Percentiles rank a stretch among this genome's conserved stretches.
Evolutionary conservation across 2,888 invertebrate genomes (phyloP).

Genomic region (Furcula furcula): DNA sequence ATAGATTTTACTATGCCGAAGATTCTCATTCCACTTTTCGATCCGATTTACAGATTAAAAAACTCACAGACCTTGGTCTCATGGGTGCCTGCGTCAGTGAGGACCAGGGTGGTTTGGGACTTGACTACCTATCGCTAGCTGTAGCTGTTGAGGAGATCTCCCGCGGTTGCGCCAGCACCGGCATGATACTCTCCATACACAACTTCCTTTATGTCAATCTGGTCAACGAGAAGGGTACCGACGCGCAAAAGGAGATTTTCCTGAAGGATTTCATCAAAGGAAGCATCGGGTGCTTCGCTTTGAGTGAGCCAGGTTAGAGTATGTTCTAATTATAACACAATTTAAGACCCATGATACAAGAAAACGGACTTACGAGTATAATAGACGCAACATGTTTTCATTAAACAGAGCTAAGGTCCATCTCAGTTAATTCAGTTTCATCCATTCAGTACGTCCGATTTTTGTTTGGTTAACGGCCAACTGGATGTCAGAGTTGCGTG

Average conservation of each 20-base stretch:
- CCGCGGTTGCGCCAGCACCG: conserved; percentile 88
- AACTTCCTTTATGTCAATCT: conserved; percentile 89
- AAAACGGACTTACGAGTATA: no score
- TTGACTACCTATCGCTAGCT: conserved; percentile 86
- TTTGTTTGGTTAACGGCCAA: no score
- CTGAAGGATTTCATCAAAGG: conserved; percentile 83
- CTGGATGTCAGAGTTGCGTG: no score
- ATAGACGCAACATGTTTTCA: no score
- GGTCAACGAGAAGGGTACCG: conserved; percentile 84
- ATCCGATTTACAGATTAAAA: conserved; percentile 77
- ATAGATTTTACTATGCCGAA: background rate
- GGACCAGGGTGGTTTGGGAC: conserved; percentile 85
- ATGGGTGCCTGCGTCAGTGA: conserved; percentile 85
- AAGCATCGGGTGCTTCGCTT: conserved; percentile 88
- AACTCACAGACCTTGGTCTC: conserved; percentile 86
- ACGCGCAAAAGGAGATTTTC: conserved; percentile 85
- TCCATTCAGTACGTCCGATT: no score
- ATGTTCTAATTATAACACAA: no score
- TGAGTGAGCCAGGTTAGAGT: conserved; percentile 92
- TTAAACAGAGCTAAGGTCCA: no score
- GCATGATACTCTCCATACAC: conserved; percentile 88
- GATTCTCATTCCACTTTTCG: background rate
- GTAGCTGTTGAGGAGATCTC: conserved; percentile 90
- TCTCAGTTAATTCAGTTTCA: no score
- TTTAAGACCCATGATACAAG: no score